A percentile compares a stretch with the other conserved stretches of the same genome.
Evolutionary conservation across 2,113 vertebrate species (phyloP).

Genomic region (Petromus typicus): DNA sequence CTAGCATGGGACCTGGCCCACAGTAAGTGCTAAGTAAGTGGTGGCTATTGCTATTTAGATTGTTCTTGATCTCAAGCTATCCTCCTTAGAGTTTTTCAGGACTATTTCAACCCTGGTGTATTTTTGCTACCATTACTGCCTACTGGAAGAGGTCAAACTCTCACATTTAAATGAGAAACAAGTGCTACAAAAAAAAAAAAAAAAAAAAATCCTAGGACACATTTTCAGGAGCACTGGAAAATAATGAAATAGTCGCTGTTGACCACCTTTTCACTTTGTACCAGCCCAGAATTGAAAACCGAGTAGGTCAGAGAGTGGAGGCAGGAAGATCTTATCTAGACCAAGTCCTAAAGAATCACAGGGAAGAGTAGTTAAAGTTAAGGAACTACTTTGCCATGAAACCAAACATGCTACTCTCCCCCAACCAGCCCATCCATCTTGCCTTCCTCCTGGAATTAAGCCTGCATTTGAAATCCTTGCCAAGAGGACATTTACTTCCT

Average conservation of each 20-base stretch:
- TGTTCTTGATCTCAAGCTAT: neutral
- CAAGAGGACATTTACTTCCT: slow-evolving; percentile 1
- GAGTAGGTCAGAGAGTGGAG: neutral
- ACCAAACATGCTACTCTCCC: neutral
- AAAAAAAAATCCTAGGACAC: neutral
- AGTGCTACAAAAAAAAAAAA: neutral
- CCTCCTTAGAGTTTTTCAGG: neutral
- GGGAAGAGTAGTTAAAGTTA: neutral
- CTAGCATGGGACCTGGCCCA: neutral
- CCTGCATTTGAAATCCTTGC: neutral
- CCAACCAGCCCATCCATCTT: neutral
- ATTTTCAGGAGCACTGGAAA: neutral
- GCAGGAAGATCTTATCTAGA: neutral
- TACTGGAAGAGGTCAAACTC: neutral
- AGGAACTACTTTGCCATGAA: neutral
- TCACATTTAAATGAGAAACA: neutral
- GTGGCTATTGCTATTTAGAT: neutral
- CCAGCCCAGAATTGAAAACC: slow-evolving; percentile 5
- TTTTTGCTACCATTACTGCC: neutral
- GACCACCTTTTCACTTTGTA: neutral
- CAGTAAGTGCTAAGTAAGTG: neutral
- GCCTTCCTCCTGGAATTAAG: neutral
- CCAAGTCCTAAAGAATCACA: neutral
- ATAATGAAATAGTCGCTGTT: neutral
- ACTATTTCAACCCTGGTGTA: neutral